phyloP scores from a whole-genome alignment of 2,113 vertebrate genomes.

The Toxostoma redivivum region DNA sequence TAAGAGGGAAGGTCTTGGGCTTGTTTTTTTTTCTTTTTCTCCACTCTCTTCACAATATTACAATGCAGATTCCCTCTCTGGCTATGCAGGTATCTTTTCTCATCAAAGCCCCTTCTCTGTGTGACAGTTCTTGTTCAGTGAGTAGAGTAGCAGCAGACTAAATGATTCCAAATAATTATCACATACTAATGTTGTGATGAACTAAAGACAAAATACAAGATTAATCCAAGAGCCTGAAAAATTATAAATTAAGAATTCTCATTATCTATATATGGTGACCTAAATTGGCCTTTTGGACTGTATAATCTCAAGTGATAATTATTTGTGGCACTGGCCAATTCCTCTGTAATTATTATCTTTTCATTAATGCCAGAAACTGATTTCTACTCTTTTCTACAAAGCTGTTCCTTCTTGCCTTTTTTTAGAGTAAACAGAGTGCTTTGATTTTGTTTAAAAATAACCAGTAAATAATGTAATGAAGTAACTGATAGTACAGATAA shows the following conservation, averaged over 20 bases:
- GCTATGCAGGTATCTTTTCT: not conserved
- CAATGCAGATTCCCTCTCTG: not conserved
- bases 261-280: slow-evolving; percentile 61
- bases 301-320: slow-evolving; percentile 69
- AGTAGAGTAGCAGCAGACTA: not conserved
- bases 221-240: slow-evolving; percentile 43
- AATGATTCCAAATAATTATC: not conserved
- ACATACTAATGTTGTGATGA: not conserved
- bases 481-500: not conserved
- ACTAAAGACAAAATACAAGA: slow-evolving; percentile 16
- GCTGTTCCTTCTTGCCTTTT: slow-evolving; percentile 15
- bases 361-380: slow-evolving; percentile 66
- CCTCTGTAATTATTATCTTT: slow-evolving; percentile 67
- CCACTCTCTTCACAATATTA: not conserved
- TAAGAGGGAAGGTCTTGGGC: not conserved
- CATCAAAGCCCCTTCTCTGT: not conserved
- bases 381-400: slow-evolving; percentile 22
- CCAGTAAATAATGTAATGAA: not conserved
- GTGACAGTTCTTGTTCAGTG: not conserved
- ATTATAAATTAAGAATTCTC: slow-evolving; percentile 71
- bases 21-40: not conserved
- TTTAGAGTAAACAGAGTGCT: not conserved
- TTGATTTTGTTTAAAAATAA: slow-evolving; percentile 16
- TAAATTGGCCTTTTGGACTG: slow-evolving; percentile 66
- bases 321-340: slow-evolving; percentile 50